Conservation (phyloP, 1,140 invertebrate genomes). For the Polypedilum vanderplanki region DNA sequence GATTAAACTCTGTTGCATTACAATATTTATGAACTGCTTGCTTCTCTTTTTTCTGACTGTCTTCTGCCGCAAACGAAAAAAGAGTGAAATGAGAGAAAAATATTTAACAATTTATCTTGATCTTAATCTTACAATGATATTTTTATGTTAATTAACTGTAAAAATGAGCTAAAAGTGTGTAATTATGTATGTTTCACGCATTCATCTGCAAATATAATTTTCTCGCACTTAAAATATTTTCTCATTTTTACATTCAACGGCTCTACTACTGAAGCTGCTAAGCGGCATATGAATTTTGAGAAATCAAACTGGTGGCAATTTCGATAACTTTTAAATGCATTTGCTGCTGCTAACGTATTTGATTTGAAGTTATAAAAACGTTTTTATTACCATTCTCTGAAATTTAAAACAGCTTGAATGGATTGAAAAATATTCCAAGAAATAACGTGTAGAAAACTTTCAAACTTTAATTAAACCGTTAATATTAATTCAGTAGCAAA, state of each 20-base stretch:
- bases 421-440: too few species aligned
- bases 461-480: too few species aligned
- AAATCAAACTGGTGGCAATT: background rate
- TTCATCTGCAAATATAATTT: conserved; percentile 19
- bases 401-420: too few species aligned
- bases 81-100: background rate
- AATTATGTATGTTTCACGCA: conserved; percentile 21
- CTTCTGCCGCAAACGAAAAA: background rate
- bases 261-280: too few species aligned
- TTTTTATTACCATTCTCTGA: background rate
- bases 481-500: too few species aligned
- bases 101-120: background rate
- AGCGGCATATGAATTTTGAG: background rate
- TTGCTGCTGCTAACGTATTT: background rate
- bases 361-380: background rate
- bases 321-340: background rate
- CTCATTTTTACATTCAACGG: too few species aligned
- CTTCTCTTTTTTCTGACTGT: too few species aligned
- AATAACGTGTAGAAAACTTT: too few species aligned
- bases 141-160: conserved; percentile 28
- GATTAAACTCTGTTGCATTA: background rate
- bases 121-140: conserved; percentile 21
- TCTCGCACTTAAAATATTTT: too few species aligned
- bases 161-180: conserved; percentile 15
- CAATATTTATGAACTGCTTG: too few species aligned